Conservation (phyloP, 2,888 invertebrate genomes). For the Pyrochroa serraticornis region DNA sequence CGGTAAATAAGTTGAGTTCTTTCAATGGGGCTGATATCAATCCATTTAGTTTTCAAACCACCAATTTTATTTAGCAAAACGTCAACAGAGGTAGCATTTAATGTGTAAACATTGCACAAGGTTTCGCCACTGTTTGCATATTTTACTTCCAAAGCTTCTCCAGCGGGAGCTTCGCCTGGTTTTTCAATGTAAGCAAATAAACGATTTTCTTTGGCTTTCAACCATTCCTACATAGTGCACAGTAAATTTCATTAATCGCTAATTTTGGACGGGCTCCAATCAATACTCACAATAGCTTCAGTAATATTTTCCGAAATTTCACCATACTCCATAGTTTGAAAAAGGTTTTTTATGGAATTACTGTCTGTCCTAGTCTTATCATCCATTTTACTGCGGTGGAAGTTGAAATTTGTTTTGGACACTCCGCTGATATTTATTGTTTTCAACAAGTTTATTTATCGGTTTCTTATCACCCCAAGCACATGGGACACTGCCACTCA, state of each 20-base stretch:
- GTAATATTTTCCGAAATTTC: slow-evolving; percentile 40
- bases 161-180: slow-evolving; percentile 14
- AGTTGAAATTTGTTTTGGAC: too few relatives aligned
- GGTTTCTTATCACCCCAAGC: too few relatives aligned
- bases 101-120: slow-evolving; percentile 32
- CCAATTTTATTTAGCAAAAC: slow-evolving; percentile 35
- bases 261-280: background rate
- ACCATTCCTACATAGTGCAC: slow-evolving; percentile 42
- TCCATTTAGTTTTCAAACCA: slow-evolving; percentile 33
- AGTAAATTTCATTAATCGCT: background rate
- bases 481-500: too few relatives aligned
- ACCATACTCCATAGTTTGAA: slow-evolving; percentile 50
- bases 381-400: background rate
- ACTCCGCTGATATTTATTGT: too few relatives aligned
- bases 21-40: slow-evolving; percentile 31
- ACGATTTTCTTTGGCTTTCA: slow-evolving; percentile 36
- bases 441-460: too few relatives aligned
- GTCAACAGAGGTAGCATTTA: slow-evolving; percentile 40
- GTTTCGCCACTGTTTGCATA: slow-evolving; percentile 24
- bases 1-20: slow-evolving; percentile 45
- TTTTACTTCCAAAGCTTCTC: slow-evolving; percentile 23
- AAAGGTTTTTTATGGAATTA: slow-evolving; percentile 34
- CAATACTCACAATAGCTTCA: slow-evolving; percentile 42
- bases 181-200: slow-evolving; percentile 38
- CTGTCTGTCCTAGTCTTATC: background rate